Evolutionary conservation across 1,140 invertebrate species (phyloP), one percentile per base, ranked within the genome.

Genomic region (Helicoverpa zea): DNA sequence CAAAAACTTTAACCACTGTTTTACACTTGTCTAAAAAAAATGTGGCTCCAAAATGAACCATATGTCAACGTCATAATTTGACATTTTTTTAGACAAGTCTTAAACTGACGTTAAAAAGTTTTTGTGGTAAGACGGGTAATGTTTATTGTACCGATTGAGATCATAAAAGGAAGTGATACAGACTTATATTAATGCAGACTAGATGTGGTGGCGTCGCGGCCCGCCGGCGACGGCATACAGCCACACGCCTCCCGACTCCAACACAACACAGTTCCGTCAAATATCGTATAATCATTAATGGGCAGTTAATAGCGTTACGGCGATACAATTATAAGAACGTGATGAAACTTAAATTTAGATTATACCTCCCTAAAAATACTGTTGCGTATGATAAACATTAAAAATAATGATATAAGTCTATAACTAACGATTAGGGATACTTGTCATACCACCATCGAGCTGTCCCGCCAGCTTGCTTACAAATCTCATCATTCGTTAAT

Each of bases 381-480:
- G 93, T 90, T 93, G 93, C 91, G 91, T 95, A 94, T 90, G 90
- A 89, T 91, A 91, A 87, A 94, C 88, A 89, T 94, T 94, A 93
- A 94, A 94, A 91, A 92, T 94, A 94, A 94, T 94, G 92, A 94
- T 94, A 94, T 94, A 90, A 88, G 83, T 89, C 88, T 94, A 94
- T 93, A 91, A 88, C 90, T 93, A 93, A 86, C 80, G 85, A 86
- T 84, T 84, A 85, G 84, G 83, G 84, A 86, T 86, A 81, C 78
- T 86, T 76, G 30, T 79, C 81, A 73, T 72, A 77, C 58, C 82
- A 77, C 58, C 84, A 66, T 77, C 61, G 16, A 58, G 79, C 81
- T 73, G 59, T 70, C 80, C 66, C 70, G 70, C 83, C 58, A 78
- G 77, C 81, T 80, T 82, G 79, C 64, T 70, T 63, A 73, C 54